Base-by-base conservation (phyloP, 2,888 invertebrate genomes). In the Cabera pusaria region DNA sequence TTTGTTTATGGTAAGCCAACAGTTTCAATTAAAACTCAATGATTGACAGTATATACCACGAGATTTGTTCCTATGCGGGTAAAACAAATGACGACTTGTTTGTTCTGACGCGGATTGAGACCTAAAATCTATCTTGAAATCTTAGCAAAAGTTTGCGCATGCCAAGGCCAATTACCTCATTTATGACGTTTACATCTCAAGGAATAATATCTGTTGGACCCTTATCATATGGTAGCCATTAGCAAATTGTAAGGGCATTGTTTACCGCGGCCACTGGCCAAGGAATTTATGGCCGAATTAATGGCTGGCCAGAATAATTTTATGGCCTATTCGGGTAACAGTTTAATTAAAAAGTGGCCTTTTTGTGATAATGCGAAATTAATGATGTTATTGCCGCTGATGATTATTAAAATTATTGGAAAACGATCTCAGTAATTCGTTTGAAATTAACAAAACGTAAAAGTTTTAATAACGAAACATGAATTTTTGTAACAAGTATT, bases 211-310 rank as follows among this genome's bases (percentile, higher is more conserved):
- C 36, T 35, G 8, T 39, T 28, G 8, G 34, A 52, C 49, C 52
- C 49, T 49, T 45, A 52, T 52, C 52, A 47, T 18, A 20, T 4
- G 26, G 20, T 26, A 14, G 33, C 43, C 47, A 49, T 49, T 49
- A 52, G 47, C 43, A 45, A 38, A 44, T 45, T 44, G 43, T 43
- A 43, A 24, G 32, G 38, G 35, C 21, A 23, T 52, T 52, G 51
- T 52, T 42, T 49, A 39, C 44, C 31, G 4, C 9, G 2, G 33
- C 10, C 26, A 21, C 7, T 16, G 20, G 18, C 19, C 28, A 20
- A 12, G 23, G 19, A 18, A 40, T 40, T 34, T 40, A 40, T 24
- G 28, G 11, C 14, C 33, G 33, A 28, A 40, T 33, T 10, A 28
- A 40, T 18, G 19, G 10, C 9, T 16, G 34, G 27, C 10, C 21